Conservation (phyloP, 2,888 invertebrate species). For the Polydrusus pterygomalis region DNA sequence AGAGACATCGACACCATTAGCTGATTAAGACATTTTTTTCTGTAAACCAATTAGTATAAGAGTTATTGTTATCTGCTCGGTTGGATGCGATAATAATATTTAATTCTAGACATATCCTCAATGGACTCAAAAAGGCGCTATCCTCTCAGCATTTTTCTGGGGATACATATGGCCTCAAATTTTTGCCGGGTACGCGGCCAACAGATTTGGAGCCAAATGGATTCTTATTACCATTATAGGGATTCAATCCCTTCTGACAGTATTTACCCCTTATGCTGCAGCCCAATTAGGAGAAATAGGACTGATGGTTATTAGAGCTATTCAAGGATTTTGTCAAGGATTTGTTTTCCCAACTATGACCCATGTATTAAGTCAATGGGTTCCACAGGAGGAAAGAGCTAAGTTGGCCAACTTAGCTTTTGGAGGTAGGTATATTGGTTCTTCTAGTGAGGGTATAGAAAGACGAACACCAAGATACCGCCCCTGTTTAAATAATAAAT, state of each 20-base stretch:
- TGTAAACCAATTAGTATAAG: no score
- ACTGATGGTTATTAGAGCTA: conserved; percentile 79
- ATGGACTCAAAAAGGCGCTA: conserved; percentile 75
- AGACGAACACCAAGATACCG: no score
- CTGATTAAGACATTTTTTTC: no score
- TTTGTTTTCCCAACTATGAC: conserved; percentile 83
- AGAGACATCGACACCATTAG: no score
- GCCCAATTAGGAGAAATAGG: conserved; percentile 78
- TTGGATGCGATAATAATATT: no score
- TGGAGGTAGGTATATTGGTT: conserved; percentile 69
- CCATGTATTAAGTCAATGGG: conserved; percentile 86
- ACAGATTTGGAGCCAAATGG: conserved; percentile 83
- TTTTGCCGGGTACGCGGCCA: conserved; percentile 82
- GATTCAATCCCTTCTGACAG: conserved; percentile 70
- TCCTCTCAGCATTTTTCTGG: conserved; percentile 87
- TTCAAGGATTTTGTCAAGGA: conserved; percentile 85
- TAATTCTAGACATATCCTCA: conserved; percentile 59
- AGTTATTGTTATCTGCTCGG: no score
- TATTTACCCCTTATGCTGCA: conserved; percentile 81
- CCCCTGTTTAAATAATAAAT: no score
- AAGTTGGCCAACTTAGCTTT: conserved; percentile 81
- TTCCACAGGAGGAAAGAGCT: conserved; percentile 80
- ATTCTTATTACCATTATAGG: conserved; percentile 76
- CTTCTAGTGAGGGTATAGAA: no score
- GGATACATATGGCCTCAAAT: conserved; percentile 85